Percentiles rank a stretch among this genome's conserved stretches.
phyloP scores from a whole-genome alignment of 2,797 vertebrate species.

The Pelochelys cantorii region DNA sequence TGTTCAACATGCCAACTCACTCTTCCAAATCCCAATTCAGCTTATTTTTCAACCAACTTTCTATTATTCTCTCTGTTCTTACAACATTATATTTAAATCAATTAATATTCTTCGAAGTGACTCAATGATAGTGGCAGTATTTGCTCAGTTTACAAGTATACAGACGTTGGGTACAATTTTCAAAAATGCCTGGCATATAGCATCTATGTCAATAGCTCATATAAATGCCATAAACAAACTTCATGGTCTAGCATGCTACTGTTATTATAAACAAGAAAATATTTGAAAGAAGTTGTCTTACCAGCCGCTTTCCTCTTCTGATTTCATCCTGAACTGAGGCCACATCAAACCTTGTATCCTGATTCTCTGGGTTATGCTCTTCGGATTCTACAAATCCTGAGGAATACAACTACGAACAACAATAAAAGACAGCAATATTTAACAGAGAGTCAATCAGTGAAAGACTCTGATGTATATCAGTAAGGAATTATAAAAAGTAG shows the following conservation, averaged over 20 bases:
- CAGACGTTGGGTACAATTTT: not conserved
- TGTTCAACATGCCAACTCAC: not conserved
- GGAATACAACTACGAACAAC: conserved; percentile 77
- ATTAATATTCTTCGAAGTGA: not conserved
- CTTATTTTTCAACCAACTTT: not conserved
- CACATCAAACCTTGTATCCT: conserved; percentile 77
- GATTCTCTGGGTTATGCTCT: conserved; percentile 48
- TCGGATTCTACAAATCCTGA: conserved; percentile 81
- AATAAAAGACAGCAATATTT: not conserved
- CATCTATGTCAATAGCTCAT: not conserved
- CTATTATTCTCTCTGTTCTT: not conserved
- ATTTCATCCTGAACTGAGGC: conserved; percentile 78
- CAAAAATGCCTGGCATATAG: not conserved
- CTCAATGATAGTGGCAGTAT: not conserved
- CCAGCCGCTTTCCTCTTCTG: conserved; percentile 79
- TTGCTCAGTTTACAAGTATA: not conserved
- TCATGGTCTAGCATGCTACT: not conserved
- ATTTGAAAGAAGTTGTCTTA: conserved; percentile 61
- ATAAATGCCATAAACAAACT: not conserved
- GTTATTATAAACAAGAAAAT: not conserved
- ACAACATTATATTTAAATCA: not conserved
- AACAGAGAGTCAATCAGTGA: not conserved
- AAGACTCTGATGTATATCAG: not conserved
- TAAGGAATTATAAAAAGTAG: not conserved
- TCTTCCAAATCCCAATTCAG: not conserved